Conservation (phyloP, 1,140 invertebrate genomes). For the Oreohelix idahoensis region DNA sequence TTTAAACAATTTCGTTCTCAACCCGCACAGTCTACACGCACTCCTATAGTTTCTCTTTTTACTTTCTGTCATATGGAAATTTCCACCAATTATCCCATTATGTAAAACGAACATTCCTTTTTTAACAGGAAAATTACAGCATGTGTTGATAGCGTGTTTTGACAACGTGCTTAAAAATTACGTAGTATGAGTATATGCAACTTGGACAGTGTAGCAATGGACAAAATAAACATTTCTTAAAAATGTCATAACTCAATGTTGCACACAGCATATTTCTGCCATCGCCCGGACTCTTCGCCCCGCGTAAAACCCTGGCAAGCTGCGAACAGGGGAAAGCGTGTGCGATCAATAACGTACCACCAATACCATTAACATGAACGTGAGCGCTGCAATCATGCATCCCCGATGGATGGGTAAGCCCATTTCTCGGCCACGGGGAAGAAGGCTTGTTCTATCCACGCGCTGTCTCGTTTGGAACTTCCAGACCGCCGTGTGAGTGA, state of each 20-base stretch:
- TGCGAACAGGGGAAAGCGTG: neutral
- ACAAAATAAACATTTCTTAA: no score
- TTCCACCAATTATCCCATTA: no score
- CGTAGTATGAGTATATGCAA: no score
- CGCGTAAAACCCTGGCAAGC: neutral
- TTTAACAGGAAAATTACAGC: no score
- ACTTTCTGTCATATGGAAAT: no score
- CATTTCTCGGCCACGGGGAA: neutral
- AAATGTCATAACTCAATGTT: neutral
- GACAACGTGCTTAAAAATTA: no score
- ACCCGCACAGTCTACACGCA: no score
- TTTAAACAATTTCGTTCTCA: no score
- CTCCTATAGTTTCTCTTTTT: no score
- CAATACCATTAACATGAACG: conserved; percentile 17
- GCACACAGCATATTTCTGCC: neutral
- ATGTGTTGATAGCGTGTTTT: no score
- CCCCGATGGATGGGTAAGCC: neutral
- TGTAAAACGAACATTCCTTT: no score
- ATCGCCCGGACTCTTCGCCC: neutral
- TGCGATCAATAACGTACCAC: conserved; percentile 8
- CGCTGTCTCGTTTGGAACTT: neutral
- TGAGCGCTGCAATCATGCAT: conserved; percentile 21
- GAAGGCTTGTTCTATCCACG: neutral
- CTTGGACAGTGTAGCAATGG: no score
- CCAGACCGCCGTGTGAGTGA: neutral